Percentiles rank a stretch among this genome's conserved stretches.
phyloP scores from a whole-genome alignment of 2,888 invertebrate species.

The Cybosia mesomella region DNA sequence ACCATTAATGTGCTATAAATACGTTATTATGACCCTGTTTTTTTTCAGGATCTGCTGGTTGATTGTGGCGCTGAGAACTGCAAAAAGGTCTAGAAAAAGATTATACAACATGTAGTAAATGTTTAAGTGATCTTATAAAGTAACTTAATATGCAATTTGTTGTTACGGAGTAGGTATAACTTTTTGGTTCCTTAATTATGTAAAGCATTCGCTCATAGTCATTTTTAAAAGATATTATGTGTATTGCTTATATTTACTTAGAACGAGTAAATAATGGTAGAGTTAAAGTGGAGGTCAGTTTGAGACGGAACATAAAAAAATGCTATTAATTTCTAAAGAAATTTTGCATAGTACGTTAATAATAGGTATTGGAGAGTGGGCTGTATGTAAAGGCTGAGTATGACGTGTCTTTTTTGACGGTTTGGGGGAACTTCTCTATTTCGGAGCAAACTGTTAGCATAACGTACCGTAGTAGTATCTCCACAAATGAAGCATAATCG shows the following conservation, averaged over 20 bases:
- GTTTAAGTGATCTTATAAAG: constrained; percentile 29
- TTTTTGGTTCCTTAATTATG: constrained; percentile 16
- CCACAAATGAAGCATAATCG: background rate
- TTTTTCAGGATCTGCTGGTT: constrained; percentile 54
- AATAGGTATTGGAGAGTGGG: background rate
- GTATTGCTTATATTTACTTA: constrained; percentile 7
- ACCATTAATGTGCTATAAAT: background rate
- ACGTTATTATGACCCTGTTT: constrained; percentile 5
- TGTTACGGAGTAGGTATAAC: constrained; percentile 16
- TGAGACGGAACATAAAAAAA: background rate
- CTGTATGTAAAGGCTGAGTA: background rate
- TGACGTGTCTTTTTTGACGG: background rate
- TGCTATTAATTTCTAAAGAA: constrained; percentile 2
- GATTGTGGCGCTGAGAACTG: constrained; percentile 44
- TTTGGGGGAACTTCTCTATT: background rate
- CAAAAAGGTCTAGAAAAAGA: constrained; percentile 38
- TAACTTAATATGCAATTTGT: constrained; percentile 22
- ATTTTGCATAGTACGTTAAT: background rate
- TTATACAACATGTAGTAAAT: constrained; percentile 37
- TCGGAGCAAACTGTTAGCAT: background rate
- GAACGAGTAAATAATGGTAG: background rate
- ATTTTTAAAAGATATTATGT: constrained; percentile 23
- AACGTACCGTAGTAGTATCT: background rate
- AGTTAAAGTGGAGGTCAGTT: background rate
- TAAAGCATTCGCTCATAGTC: constrained; percentile 29